A percentile compares a stretch with the other conserved stretches of the same genome.
These are phyloP conservation scores for Merops nubicus DNA, from an alignment of 2,113 vertebrate species.

Conservation along the genomic window DNA sequence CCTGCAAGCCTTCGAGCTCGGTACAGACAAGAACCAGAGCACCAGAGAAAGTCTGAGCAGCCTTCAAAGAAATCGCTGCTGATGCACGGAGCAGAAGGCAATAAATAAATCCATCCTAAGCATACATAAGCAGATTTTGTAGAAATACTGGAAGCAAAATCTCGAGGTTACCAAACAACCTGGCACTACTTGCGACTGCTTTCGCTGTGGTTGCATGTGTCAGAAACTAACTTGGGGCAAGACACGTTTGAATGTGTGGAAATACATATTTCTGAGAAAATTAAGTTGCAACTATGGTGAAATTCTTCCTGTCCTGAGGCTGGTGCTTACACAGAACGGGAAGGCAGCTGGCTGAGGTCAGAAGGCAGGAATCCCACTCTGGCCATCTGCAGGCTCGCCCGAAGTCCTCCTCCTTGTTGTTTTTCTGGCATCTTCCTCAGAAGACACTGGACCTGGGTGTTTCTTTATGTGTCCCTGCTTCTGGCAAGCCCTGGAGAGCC, in stretches of 20 bases:
- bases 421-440: not conserved
- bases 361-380: not conserved
- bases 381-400: not conserved
- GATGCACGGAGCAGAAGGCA: not conserved
- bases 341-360: not conserved
- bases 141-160: not conserved
- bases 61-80: not conserved
- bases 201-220: accelerated
- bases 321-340: not conserved
- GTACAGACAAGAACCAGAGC: not conserved
- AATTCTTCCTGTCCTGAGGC: not conserved
- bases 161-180: not conserved
- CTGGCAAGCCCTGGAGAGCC: not conserved
- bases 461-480: not conserved
- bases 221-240: not conserved
- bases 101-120: not conserved
- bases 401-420: not conserved
- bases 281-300: not conserved
- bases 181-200: not conserved
- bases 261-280: not conserved
- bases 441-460: not conserved
- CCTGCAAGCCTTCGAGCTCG: not conserved
- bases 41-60: not conserved
- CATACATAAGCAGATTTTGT: not conserved
- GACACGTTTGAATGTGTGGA: not conserved